Conservation (phyloP, 2,113 vertebrate genomes). For the Coturnix japonica region DNA sequence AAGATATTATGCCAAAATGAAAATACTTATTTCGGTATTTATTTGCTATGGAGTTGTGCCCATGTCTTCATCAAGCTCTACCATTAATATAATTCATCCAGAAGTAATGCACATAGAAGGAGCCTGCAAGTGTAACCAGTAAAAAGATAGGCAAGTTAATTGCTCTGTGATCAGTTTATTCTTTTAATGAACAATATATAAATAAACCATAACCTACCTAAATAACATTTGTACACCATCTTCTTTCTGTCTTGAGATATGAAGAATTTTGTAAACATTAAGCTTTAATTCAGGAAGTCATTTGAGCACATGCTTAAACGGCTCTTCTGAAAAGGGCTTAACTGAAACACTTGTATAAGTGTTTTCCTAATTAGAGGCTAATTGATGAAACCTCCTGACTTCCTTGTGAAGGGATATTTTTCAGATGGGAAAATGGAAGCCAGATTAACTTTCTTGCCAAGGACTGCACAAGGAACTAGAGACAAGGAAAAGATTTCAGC, state of each 20-base stretch:
- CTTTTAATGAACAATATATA: background rate
- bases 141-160: background rate
- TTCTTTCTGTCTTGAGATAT: background rate
- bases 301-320: background rate
- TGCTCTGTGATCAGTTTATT: background rate
- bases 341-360: background rate
- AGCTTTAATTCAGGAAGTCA: background rate
- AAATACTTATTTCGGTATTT: background rate
- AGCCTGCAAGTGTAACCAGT: background rate
- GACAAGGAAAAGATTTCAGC: background rate
- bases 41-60: background rate
- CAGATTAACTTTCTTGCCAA: background rate
- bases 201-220: background rate
- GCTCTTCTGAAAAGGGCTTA: background rate
- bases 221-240: background rate
- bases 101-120: background rate
- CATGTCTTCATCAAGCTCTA: background rate
- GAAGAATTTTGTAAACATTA: background rate
- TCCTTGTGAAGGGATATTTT: background rate
- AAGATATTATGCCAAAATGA: background rate
- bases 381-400: background rate
- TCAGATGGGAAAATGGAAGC: background rate
- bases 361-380: background rate
- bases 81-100: background rate
- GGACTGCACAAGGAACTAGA: background rate